Conservation (phyloP, 2,113 vertebrate genomes). For the Calyptommatus sinebrachiatus region DNA sequence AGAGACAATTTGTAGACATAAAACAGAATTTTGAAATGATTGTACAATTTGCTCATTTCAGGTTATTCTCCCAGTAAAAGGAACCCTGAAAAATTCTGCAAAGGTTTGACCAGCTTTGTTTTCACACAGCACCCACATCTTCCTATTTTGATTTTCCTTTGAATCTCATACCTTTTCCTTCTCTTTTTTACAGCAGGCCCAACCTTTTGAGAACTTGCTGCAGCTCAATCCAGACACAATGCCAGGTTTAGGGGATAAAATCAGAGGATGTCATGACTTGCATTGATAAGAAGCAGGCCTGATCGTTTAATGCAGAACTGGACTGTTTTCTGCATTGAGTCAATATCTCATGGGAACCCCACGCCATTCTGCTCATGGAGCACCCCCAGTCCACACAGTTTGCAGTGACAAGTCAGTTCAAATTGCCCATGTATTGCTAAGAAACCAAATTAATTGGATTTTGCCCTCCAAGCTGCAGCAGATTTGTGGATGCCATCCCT, state of each 20-base stretch:
- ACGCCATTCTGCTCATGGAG: no score
- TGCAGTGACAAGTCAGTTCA: neutral
- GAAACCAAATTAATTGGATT: neutral
- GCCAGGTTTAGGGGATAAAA: no score
- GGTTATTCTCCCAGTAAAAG: neutral
- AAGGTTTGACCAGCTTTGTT: neutral
- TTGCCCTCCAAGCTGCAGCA: constrained; percentile 8
- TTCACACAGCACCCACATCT: fast-evolving
- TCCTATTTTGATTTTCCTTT: no score
- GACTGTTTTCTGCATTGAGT: neutral
- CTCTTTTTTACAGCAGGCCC: no score
- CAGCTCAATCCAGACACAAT: neutral
- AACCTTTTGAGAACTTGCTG: neutral
- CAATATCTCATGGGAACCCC: no score
- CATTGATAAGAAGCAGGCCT: neutral
- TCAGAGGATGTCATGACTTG: neutral
- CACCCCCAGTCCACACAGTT: neutral
- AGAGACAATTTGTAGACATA: neutral
- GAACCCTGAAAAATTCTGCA: no score
- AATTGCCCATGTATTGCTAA: neutral
- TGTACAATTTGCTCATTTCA: neutral
- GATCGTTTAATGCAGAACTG: neutral
- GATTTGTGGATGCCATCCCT: neutral
- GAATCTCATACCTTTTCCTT: no score
- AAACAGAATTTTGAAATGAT: no score